phyloP scores from a whole-genome alignment of 37 sponge, comb jelly and placozoan species.

The Theonella swinhoei region DNA sequence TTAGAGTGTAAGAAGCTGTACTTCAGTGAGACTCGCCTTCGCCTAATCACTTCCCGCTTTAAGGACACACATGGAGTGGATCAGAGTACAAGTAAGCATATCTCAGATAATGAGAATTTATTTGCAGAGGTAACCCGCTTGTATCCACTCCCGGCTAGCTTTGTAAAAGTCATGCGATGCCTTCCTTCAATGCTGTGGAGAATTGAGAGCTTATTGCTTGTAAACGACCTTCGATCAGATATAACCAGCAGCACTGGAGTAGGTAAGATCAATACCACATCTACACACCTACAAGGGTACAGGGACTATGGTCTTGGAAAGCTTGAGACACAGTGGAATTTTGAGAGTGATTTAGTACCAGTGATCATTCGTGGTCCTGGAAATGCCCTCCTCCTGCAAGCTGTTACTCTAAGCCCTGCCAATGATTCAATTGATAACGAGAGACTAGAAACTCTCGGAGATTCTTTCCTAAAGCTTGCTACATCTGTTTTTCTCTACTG shows the following conservation, averaged over 20 bases:
- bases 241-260: constrained; percentile 47
- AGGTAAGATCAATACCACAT: constrained; percentile 25
- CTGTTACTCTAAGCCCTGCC: constrained; percentile 76
- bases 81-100: background rate
- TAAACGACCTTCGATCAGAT: constrained; percentile 47
- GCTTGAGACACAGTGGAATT: constrained; percentile 1
- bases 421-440: constrained; percentile 84
- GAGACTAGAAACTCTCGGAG: constrained; percentile 92
- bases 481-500: constrained; percentile 68
- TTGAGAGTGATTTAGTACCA: background rate
- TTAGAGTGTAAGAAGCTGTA: constrained; percentile 46
- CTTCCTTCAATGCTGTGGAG: constrained; percentile 91
- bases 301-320: constrained; percentile 43
- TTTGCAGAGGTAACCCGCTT: constrained; percentile 75
- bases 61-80: constrained; percentile 49
- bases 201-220: constrained; percentile 73
- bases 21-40: constrained; percentile 2
- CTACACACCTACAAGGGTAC: constrained; percentile 53
- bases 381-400: constrained; percentile 70
- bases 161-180: constrained; percentile 63
- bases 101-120: background rate
- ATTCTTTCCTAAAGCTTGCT: constrained; percentile 89
- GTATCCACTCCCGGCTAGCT: constrained; percentile 55
- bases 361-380: constrained; percentile 39
- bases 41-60: constrained; percentile 63